Evolutionary conservation across 2,888 invertebrate genomes (phyloP), one percentile per base, ranked within the genome.

Genomic region (Cosmia trapezina): DNA sequence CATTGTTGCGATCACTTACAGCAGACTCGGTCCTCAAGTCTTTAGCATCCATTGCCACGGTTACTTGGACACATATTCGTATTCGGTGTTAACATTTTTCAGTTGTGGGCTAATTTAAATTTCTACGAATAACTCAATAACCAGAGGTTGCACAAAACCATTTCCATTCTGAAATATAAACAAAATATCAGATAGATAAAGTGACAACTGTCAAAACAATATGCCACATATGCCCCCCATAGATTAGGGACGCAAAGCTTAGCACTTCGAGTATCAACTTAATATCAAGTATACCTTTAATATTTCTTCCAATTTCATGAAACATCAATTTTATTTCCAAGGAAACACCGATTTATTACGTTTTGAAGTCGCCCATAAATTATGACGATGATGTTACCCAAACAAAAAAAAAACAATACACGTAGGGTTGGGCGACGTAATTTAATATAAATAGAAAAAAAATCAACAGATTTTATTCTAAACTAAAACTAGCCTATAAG

Each of bases 331-430:
- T 80, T 93, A 96, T 96, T 94, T 95, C 95, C 95, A 93, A 93
- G 95, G 95, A 94, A 94, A 96, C 95, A 95, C 93, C 94, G 95
- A 95, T 95, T 93, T 94, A 95, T 91, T 94, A 93, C 94, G 93
- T 92, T 91, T 89, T 90, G 84, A 89, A 88, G 90, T 94, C 92
- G 90, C 90, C 93, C 91, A 93, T 92, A 83, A 86, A 82, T 83
- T 74, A 68, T 75, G 81, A 87, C 74, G 81, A 87, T 90, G 91
- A 87, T 90, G 91, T 93, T 93, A 86, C 91, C 91, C 88, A 78
- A 69, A 56, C 47, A 73, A 83, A 83, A 81, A 81, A 41, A 75
- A 65, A 60, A 65, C 28, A 69, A 28, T 6, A 37, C 8, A 47
- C 9, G 17, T 22, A 73, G 57, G 12, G 77, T n/a, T 47, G 73